phyloP scores from a whole-genome alignment of 2,113 vertebrate species.

The Crotalus viridis region DNA sequence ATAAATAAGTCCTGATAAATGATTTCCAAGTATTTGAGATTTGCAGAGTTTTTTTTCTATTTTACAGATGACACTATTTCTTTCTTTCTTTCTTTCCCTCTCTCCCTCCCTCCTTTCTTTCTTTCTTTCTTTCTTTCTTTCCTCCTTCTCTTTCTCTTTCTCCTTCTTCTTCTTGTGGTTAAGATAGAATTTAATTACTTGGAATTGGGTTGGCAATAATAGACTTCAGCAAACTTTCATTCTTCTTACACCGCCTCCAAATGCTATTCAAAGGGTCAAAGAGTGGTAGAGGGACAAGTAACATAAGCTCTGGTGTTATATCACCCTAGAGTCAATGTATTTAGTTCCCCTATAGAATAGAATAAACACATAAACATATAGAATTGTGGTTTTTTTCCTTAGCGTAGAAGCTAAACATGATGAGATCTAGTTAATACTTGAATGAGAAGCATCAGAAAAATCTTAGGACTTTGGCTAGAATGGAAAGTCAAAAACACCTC shows the following conservation, averaged over 20 bases:
- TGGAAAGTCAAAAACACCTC: neutral
- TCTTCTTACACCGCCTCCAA: neutral
- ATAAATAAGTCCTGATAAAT: neutral
- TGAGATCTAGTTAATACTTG: neutral
- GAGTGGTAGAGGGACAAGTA: neutral
- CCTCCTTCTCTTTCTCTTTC: neutral
- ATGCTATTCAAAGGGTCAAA: neutral
- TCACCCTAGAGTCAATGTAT: neutral
- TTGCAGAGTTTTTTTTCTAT: neutral
- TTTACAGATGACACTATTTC: neutral
- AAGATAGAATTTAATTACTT: neutral
- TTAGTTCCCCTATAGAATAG: no score
- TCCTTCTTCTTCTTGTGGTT: neutral
- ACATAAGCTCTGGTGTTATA: neutral
- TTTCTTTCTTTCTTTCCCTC: neutral
- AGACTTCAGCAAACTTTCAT: neutral
- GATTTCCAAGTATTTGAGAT: neutral
- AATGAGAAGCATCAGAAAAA: neutral
- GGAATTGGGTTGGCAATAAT: neutral
- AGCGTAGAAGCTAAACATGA: neutral
- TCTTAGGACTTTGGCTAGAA: neutral
- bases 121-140: neutral
- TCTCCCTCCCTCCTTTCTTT: neutral
- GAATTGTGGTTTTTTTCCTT: neutral
- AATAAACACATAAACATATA: no score